Conservation (phyloP, 2,113 vertebrate genomes). For the Otus sunia region DNA sequence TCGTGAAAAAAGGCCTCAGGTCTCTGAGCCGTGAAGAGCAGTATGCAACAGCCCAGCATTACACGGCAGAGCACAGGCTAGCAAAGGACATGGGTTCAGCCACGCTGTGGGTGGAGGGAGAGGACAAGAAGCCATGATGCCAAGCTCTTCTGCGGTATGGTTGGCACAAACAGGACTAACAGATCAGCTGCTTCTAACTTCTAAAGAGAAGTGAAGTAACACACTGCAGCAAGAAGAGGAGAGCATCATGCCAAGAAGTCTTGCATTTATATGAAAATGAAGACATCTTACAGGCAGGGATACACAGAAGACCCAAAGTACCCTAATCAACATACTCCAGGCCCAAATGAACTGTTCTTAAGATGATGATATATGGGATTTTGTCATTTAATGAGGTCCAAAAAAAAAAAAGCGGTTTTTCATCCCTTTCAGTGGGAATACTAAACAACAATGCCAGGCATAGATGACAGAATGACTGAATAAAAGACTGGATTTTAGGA, state of each 20-base stretch:
- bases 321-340: neutral
- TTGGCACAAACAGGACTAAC: neutral
- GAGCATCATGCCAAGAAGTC: neutral
- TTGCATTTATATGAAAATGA: neutral
- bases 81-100: rapidly evolving
- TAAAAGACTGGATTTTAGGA: neutral
- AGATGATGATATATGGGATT: neutral
- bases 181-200: neutral
- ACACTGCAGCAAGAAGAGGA: neutral
- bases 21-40: neutral
- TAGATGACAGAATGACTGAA: neutral
- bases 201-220: neutral
- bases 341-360: neutral
- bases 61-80: neutral
- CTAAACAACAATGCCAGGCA: neutral
- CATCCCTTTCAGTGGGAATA: neutral
- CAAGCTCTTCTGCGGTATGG: neutral
- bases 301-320: neutral
- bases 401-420: neutral
- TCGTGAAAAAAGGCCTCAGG: neutral
- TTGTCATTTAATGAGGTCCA: neutral
- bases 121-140: neutral
- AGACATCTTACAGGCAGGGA: neutral
- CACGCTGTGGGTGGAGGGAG: neutral
- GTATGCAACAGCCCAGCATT: neutral